Evolutionary conservation across 2,888 invertebrate genomes (phyloP), one percentile per base, ranked within the genome.

Genomic region (Euplagia quadripunctaria): DNA sequence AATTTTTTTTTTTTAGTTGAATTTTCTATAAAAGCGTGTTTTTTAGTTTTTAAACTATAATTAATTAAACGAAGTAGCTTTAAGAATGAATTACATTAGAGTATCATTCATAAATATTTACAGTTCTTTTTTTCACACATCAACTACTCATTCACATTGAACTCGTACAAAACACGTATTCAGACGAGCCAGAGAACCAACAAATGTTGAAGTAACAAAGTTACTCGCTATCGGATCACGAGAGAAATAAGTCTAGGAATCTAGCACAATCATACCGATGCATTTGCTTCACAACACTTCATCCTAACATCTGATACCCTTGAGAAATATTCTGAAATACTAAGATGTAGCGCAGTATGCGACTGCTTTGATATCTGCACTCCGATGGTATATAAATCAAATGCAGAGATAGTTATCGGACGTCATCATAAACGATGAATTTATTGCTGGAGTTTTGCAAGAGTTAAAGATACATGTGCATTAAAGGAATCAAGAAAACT

Each of bases 331-430:
- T 73, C 77, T 79, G 80, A 79, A 79, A 83, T 61, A 68, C 68
- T 71, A 61, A 73, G 71, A 72, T 80, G 80, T 82, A 77, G 67
- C 80, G 75, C 82, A 77, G 84, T 79, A 77, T 84, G 76, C 76
- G 67, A 77, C 79, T 75, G 64, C 71, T 76, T 72, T 83, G 80
- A 77, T 84, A 83, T 83, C 84, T 82, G 79, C 72, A 80, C 58
- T 71, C 75, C 76, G 73, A 80, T 80, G 76, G 46, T 78, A 74
- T 74, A 85, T 83, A 85, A 82, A 85, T 85, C 85, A 85, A 83
- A 85, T 79, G 77, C 81, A 82, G 71, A 66, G 75, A 68, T 78
- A 78, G 74, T 79, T 84, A 84, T 82, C 83, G 72, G 76, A 79
- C 81, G 65, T 73, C 67, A 74, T 70, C 77, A 84, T 82, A 80